Evolutionary conservation across 1,140 invertebrate genomes (phyloP).

Genomic region (Bombus waltoni): DNA sequence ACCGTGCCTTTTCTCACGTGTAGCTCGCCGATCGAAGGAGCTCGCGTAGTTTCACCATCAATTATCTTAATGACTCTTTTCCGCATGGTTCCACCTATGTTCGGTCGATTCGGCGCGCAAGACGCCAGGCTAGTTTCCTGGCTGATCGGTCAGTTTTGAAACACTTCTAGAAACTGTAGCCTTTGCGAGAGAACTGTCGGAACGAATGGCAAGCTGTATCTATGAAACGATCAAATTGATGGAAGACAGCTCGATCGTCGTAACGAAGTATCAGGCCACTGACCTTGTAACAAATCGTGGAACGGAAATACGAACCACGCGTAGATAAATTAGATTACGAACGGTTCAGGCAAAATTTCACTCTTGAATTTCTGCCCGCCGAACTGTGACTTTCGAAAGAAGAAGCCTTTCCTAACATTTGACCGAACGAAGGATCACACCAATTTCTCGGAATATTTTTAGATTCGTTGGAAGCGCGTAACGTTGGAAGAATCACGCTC

Average conservation of each 20-base stretch:
- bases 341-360: background rate
- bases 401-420: too few relatives aligned
- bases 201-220: too few relatives aligned
- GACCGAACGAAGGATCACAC: too few relatives aligned
- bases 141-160: conserved; percentile 32
- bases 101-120: background rate
- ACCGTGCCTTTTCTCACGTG: background rate
- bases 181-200: conserved; percentile 1
- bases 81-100: conserved; percentile 30
- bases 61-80: conserved; percentile 46
- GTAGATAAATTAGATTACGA: background rate
- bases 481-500: too few relatives aligned
- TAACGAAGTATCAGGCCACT: too few relatives aligned
- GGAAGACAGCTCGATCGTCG: background rate
- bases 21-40: conserved; percentile 6
- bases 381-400: background rate
- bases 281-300: background rate
- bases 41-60: conserved; percentile 22
- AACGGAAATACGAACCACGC: too few relatives aligned
- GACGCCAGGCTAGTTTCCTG: conserved; percentile 2
- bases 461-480: too few relatives aligned
- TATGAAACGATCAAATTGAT: background rate
- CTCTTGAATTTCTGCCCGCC: background rate
- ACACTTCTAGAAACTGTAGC: background rate
- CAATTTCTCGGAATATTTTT: too few relatives aligned